Evolutionary conservation across 2,113 vertebrate genomes (phyloP), one percentile per base, ranked within the genome.

Genomic region (Gorsachius goisagi): DNA sequence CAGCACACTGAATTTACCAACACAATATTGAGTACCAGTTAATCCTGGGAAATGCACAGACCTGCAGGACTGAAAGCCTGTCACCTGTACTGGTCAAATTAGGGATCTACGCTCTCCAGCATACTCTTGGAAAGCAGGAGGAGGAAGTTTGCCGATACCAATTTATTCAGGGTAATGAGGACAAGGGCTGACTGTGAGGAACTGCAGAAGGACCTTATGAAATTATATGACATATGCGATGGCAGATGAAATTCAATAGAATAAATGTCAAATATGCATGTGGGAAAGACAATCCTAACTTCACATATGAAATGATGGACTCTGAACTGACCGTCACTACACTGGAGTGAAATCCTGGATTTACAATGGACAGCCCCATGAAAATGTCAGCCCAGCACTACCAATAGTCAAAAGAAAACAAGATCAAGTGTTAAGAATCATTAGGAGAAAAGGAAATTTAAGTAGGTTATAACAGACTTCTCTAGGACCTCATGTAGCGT

Each of bases 221-320:
- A 95, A 92, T 63, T 50, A 59, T 80, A 64, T 39, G 89, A 85
- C 89, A 91, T 77, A 92, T 59, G 84, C 95, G 89, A 87, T 60
- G 66, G 87, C 84, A 94, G 91, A 78, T 39, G 49, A 97, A 91
- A 95, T 92, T 87, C 93, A 86, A 84, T 9, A 92, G 77, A 94
- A 96, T 85, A 92, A 96, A 89, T 94, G 94, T 95, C 91, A 93
- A 87, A 89, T 79, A 87, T 20, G 47, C 91, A 91, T n/a, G 44
- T 78, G 84, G 87, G 91, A 87, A 91, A 93, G 91, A 14, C 69
- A 91, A 64, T n/a, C 73, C 69, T 79, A 78, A 72, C 80, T 75
- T 74, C 89, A 77, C 68, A 72, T 22, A 81, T 15, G 73, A 95
- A 95, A 94, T 45, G 28, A 92, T 74, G 91, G 94, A 86, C 76